These are phyloP conservation scores for Urocolius indicus DNA, from an alignment of 2,113 vertebrate species.

Conservation along the genomic window DNA sequence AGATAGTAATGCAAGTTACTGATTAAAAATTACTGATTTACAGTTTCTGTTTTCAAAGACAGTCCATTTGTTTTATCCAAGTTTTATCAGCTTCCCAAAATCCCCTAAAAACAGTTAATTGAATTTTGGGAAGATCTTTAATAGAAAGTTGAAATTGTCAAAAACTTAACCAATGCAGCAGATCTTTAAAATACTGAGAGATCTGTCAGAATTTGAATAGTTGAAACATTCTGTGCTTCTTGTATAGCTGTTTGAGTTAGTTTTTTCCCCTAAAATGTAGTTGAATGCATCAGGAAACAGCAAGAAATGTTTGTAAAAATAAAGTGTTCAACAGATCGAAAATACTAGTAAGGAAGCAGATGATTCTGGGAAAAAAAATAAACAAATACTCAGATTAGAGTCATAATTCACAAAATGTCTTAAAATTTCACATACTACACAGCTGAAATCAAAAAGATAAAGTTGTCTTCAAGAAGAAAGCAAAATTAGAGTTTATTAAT, in stretches of 20 bases:
- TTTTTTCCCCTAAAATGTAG: neutral
- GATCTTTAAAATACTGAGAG: neutral
- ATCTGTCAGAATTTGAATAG: neutral
- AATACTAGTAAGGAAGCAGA: neutral
- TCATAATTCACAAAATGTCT: neutral
- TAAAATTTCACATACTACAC: neutral
- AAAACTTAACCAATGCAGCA: neutral
- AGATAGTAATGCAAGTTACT: neutral
- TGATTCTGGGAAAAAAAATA: neutral
- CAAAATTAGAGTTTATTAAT: neutral
- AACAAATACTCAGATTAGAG: neutral
- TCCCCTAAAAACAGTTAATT: neutral
- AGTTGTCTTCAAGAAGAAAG: neutral
- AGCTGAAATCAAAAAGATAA: neutral
- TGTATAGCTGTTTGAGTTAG: neutral
- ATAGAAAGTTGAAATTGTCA: neutral
- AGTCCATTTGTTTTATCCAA: neutral
- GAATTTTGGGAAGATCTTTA: neutral
- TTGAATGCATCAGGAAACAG: neutral
- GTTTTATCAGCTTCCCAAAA: too few relatives aligned
- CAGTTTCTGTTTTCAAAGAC: neutral
- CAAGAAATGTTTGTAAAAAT: neutral
- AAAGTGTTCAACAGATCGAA: neutral
- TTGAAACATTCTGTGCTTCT: neutral
- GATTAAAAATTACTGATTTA: neutral